Percentiles rank a stretch among this genome's conserved stretches.
Evolutionary conservation across 2,888 invertebrate species (phyloP).

Genomic region (Lasioglossum vierecki): DNA sequence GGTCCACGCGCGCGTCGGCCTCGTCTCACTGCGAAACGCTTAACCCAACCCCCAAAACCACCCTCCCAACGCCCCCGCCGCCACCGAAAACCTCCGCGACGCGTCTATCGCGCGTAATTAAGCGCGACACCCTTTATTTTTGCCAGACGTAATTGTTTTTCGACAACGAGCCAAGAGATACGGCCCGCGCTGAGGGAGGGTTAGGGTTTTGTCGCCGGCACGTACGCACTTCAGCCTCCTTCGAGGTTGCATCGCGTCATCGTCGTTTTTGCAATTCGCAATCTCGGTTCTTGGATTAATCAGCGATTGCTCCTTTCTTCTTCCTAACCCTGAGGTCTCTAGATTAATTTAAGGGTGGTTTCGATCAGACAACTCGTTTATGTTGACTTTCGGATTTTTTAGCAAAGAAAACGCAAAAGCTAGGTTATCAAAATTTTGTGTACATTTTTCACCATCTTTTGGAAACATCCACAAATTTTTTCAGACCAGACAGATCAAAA

Average conservation of each 20-base stretch:
- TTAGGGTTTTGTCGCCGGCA: background rate
- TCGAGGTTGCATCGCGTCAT: background rate
- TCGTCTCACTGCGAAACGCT: background rate
- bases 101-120: constrained; percentile 46
- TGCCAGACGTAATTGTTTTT: constrained; percentile 39
- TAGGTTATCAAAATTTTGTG: background rate
- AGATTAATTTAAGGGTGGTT: background rate
- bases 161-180: background rate
- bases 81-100: background rate
- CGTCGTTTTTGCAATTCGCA: background rate
- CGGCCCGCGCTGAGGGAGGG: no score
- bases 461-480: background rate
- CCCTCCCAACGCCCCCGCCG: background rate
- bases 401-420: background rate
- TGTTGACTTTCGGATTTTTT: background rate
- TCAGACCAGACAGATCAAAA: background rate
- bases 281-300: background rate
- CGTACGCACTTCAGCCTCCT: background rate
- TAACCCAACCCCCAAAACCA: background rate
- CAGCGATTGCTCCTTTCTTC: background rate
- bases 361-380: background rate
- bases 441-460: background rate
- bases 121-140: constrained; percentile 51
- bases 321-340: background rate
- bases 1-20: background rate